Evolutionary conservation across 2,113 vertebrate genomes (phyloP).

Genomic region (Galemys pyrenaicus): DNA sequence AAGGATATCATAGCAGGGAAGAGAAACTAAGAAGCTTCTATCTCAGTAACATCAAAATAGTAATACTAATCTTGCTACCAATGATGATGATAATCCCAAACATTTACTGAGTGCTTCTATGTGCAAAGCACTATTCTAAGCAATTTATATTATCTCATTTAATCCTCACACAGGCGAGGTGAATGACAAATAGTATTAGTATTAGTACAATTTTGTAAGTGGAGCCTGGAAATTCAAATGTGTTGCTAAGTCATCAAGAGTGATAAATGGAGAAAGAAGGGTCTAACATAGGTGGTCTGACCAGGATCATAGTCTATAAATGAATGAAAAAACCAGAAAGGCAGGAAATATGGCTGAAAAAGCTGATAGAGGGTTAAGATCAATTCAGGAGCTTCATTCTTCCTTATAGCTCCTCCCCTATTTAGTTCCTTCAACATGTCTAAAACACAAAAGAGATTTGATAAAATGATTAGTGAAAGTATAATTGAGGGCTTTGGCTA

Average conservation of each 20-base stretch:
- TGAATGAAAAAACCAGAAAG: neutral
- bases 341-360: neutral
- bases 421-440: neutral
- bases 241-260: neutral
- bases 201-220: neutral
- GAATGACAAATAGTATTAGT: neutral
- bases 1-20: neutral
- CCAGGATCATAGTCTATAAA: neutral
- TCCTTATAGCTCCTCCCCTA: neutral
- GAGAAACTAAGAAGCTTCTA: neutral
- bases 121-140: neutral
- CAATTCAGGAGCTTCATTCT: neutral
- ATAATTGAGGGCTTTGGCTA: neutral
- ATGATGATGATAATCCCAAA: neutral
- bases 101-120: neutral
- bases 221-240: neutral
- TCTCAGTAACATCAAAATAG: neutral
- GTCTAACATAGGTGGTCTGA: neutral
- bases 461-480: neutral
- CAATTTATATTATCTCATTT: neutral
- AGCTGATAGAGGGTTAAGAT: neutral
- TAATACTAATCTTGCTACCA: neutral
- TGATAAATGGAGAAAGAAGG: neutral
- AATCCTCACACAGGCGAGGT: neutral
- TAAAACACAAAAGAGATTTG: neutral